Evolutionary conservation across 2,113 vertebrate species (phyloP), one percentile per base, ranked within the genome.

Genomic region (Xyrauchen texanus): DNA sequence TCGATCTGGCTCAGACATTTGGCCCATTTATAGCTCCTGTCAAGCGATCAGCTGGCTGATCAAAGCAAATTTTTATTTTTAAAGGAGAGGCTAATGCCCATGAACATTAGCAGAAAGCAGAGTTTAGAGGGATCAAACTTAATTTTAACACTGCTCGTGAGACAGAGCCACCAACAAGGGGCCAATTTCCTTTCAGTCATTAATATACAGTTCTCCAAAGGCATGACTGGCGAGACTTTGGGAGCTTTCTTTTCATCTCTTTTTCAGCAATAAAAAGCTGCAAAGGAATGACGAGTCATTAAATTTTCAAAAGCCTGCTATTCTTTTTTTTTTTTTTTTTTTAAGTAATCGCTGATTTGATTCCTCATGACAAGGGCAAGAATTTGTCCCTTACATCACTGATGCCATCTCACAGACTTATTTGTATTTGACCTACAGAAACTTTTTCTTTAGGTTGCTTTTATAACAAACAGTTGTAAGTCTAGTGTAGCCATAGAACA

Each of bases 91-190:
- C 69, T 72, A 44, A 64, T 62, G 80, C 53, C 81, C 76, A 53
- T 70, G 86, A 86, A 83, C 80, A 85, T 85, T 86, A 83, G 87
- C 88, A 82, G 85, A 85, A 84, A 34, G 21, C 21, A 34, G 86
- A 86, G 85, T 87, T 78, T 83, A 85, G 76, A 82, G 82, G 78
- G 88, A 88, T 92, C 88, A 90, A 86, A 90, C 80, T 86, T 87
- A 89, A 92, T 92, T 82, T 91, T 81, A 68, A 77, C 84, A 72
- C 62, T 51, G 68, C 80, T 58, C 34, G n/a, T n/a, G 60, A 60
- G 21, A 34, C 21, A 34, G 13, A 76, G 67, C 42, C 52, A 75
- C 61, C 68, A 53, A 70, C 42, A 62, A 72, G 45, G 9, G 47
- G 58, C 42, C 61, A 60, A 47, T 85, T 80, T 78, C 69, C 68